Evolutionary conservation across 2,113 vertebrate genomes (phyloP).

Genomic region (Picathartes gymnocephalus): DNA sequence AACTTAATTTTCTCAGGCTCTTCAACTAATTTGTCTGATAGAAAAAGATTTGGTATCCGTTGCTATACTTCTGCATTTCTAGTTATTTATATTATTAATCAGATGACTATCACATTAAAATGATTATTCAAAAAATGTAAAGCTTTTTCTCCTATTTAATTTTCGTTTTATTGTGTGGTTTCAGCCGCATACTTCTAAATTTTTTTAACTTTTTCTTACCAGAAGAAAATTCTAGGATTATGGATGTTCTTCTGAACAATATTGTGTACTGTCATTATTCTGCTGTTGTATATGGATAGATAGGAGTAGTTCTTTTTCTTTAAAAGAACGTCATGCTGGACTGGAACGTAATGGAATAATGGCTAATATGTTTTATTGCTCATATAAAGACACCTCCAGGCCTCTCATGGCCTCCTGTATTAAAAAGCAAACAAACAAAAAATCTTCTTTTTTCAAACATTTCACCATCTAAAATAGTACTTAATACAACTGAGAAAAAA

Average conservation of each 20-base stretch:
- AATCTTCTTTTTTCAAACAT: not conserved
- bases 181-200: not conserved
- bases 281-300: not conserved
- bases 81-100: constrained; percentile 22
- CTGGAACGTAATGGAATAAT: not conserved
- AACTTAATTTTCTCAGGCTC: not conserved
- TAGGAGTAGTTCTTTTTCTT: not conserved
- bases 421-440: not conserved
- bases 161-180: not conserved
- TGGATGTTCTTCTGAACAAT: not conserved
- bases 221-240: not conserved
- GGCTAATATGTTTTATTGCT: not conserved
- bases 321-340: not conserved
- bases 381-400: not conserved
- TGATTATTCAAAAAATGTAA: not conserved
- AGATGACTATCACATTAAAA: not conserved
- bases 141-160: not conserved
- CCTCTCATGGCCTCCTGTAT: not conserved
- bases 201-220: not conserved
- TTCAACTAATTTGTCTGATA: not conserved
- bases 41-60: not conserved
- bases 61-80: not conserved
- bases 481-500: not conserved
- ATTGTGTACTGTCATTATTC: not conserved
- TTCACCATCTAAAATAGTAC: not conserved